These are phyloP conservation scores for Cyrtonyx montezumae DNA, from an alignment of 2,113 vertebrate genomes.

Conservation along the genomic window DNA sequence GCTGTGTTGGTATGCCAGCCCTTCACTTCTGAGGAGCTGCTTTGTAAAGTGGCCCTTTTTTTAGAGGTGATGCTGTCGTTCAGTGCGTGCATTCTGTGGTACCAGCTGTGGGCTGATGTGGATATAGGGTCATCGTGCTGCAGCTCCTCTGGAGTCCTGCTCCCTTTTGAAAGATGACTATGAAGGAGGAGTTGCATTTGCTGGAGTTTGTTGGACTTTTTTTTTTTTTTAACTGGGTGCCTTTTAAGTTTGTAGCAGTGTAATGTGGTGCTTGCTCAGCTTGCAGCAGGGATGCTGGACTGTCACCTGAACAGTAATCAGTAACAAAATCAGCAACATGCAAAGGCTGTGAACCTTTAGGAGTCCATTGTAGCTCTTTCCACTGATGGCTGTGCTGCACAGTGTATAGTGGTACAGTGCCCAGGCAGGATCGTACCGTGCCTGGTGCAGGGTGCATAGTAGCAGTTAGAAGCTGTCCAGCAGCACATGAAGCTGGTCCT, in stretches of 20 bases:
- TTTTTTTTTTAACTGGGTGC: not conserved
- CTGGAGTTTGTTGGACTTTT: not conserved
- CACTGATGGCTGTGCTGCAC: not conserved
- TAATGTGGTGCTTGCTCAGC: not conserved
- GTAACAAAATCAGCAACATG: too few species aligned
- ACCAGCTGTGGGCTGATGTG: not conserved
- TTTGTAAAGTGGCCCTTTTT: fast-evolving
- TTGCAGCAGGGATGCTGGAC: not conserved
- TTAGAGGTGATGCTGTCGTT: not conserved
- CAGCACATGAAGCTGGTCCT: not conserved
- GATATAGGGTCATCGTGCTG: not conserved
- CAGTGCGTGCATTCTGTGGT: fast-evolving
- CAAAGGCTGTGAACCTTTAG: not conserved
- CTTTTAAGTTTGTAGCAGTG: not conserved
- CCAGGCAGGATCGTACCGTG: not conserved
- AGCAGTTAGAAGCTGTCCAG: not conserved
- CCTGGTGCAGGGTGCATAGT: not conserved
- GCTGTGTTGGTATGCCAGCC: not conserved
- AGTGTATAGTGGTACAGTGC: fast-evolving
- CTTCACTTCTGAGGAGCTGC: not conserved
- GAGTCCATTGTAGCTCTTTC: not conserved
- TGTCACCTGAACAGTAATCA: not conserved
- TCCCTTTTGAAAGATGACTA: not conserved
- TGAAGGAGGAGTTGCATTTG: not conserved
- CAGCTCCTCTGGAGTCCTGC: not conserved